Evolutionary conservation across 2,113 vertebrate species (phyloP), one percentile per base, ranked within the genome.

Genomic region (Pseudorectes ferrugineus): DNA sequence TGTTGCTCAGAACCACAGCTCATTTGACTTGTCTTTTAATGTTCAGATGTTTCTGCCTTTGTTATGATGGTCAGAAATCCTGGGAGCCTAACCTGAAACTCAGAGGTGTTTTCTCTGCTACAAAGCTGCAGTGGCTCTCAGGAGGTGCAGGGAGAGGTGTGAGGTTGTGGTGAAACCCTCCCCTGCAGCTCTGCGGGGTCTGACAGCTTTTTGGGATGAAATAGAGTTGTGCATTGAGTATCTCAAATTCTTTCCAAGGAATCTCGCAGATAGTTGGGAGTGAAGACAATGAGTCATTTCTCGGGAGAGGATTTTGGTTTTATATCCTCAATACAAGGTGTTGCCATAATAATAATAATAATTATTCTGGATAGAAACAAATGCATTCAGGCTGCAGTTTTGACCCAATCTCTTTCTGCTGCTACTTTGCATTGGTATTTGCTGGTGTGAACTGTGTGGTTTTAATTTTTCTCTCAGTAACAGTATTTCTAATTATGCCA

Each of bases 231-330:
- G 33, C 65, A 77, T 8, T 51, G 84, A 97, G 89, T 77, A 70
- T 66, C 48, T 73, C 73, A 93, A 82, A 89, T 97, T 94, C 85
- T 96, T 98, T 96, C 97, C 95, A 96, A 97, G 90, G 96, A 97
- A 95, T 97, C 96, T 96, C 78, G 38, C 84, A 97, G 95, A 83
- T 94, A 97, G 95, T 65, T 97, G 96, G 82, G 94, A 97, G 58
- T 63, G 40, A 93, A 96, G 95, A 90, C 92, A 80, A 65, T 97
- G 96, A 98, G 94, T 97, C 84, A 97, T 96, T 95, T 97, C 92
- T 97, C 97, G 96, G 97, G 97, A 97, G 94, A 95, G 66, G 81
- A 96, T 89, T 96, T 85, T 97, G 96, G 68, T 95, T 98, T 98
- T 96, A 95, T 95, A 96, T 95, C 97, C 96, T 86, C 82, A 94